A percentile compares a stretch with the other conserved stretches of the same genome.
Conservation (phyloP, 2,797 vertebrate genomes). For the Danio choprae region DNA sequence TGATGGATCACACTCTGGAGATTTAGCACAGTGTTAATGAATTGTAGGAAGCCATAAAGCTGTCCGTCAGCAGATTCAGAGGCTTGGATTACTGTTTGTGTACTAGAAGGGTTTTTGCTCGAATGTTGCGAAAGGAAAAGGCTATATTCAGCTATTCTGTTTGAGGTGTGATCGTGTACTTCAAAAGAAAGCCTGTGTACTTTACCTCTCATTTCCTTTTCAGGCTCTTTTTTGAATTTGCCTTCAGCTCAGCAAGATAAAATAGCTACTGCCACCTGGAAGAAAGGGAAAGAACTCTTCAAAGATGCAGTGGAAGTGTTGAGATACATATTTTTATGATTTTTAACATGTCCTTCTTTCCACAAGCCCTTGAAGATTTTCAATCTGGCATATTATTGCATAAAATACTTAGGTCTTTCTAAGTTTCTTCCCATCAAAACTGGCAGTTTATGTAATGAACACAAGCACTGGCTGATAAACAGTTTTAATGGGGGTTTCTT, state of each 20-base stretch:
- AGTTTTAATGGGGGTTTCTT: not conserved
- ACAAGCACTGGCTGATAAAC: not conserved
- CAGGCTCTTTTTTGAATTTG: slow-evolving; percentile 9
- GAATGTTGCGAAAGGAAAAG: not conserved
- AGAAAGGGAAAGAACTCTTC: slow-evolving; percentile 29
- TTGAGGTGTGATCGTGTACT: slow-evolving; percentile 75
- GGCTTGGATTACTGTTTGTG: slow-evolving; percentile 7
- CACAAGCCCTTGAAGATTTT: slow-evolving; percentile 39
- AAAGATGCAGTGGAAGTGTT: slow-evolving; percentile 59
- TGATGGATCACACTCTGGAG: slow-evolving; percentile 23
- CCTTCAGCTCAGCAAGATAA: slow-evolving; percentile 29
- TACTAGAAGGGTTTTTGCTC: slow-evolving; percentile 8
- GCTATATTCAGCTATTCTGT: slow-evolving; percentile 74
- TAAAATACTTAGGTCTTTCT: slow-evolving; percentile 60
- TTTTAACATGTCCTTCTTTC: slow-evolving; percentile 48
- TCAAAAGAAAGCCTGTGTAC: slow-evolving; percentile 44
- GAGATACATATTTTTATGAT: slow-evolving; percentile 36
- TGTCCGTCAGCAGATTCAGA: slow-evolving; percentile 6
- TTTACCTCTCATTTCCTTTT: slow-evolving; percentile 30
- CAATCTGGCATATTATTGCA: slow-evolving; percentile 66
- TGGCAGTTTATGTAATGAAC: slow-evolving; percentile 27
- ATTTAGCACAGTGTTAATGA: slow-evolving; percentile 25
- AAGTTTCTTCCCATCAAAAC: slow-evolving; percentile 53
- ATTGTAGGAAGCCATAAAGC: slow-evolving; percentile 1
- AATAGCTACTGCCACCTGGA: slow-evolving; percentile 26